Evolutionary conservation across 1,140 invertebrate species (phyloP), one percentile per base, ranked within the genome.

Genomic region (Holcopasites calliopsidis): DNA sequence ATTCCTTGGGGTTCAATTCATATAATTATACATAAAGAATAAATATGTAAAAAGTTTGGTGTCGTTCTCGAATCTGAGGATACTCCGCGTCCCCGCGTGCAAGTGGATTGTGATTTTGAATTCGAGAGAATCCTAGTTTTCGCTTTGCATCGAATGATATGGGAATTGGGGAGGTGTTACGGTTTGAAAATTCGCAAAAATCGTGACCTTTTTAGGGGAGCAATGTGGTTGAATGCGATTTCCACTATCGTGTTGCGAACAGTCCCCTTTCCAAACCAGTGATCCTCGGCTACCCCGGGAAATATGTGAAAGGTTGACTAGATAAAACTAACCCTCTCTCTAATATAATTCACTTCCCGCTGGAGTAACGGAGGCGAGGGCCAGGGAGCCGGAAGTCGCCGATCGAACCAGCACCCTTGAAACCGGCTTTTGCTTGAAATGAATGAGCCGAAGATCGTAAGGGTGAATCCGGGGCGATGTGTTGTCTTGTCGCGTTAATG

Each of bases 401-500:
- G 57, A 79, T 73, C 38, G 49, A 76, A 79, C 77, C 65, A 66
- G 60, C 57, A 73, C 28, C 50, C 42, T 42, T 21, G 35, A 38
- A 31, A 40, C 49, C 31, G 38, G 73, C 68, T 49, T 69, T 76
- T 31, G 65, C 42, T 23, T 40, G 61, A 62, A 83, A 85, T 85
- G 85, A 84, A 85, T 83, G 77, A 85, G 85, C 77, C 57, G 62
- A 64, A 42, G 77, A 84, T 84, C 77, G 79, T 79, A 74, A 73
- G 71, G 80, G 77, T 75, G 42, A 75, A 38, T 35, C 50, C 73
- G 54, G n/a, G 35, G 64, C 60, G 26, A 61, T 74, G 76, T 64
- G 81, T 85, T 85, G 80, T 85, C 76, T 85, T 68, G 58, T 50
- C 40, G 49, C 28, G 23, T 65, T 66, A 40, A 42, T 33, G 28